Conservation (phyloP, 1,140 invertebrate genomes). For the Zaprionus ghesquierei region DNA sequence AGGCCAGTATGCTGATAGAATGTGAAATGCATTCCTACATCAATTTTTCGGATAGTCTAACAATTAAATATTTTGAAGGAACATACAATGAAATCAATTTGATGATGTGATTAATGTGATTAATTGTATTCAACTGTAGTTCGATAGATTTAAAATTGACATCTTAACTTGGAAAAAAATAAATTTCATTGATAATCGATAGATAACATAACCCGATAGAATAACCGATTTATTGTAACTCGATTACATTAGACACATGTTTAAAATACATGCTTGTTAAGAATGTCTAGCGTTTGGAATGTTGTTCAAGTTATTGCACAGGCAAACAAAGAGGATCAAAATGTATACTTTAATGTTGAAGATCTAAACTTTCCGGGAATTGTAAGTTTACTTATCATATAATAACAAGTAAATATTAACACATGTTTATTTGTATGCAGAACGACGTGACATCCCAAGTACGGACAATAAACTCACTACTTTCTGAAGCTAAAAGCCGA, state of each 20-base stretch:
- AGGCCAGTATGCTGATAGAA: background rate
- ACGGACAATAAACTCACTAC: constrained; percentile 6
- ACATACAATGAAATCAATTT: too few species aligned
- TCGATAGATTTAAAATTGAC: too few species aligned
- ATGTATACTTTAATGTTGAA: constrained; percentile 11
- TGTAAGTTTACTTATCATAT: background rate
- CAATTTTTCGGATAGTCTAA: background rate
- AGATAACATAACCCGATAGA: background rate
- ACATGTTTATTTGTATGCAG: background rate
- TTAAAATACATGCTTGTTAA: constrained; percentile 8
- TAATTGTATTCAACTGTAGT: too few species aligned
- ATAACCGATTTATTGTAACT: background rate
- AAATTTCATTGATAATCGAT: background rate
- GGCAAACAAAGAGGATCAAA: background rate
- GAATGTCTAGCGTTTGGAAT: constrained; percentile 18
- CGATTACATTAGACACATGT: constrained; percentile 11
- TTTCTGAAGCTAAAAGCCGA: constrained; percentile 28
- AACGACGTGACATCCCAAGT: constrained; percentile 6
- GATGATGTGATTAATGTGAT: too few species aligned
- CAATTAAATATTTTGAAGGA: too few species aligned
- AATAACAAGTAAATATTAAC: background rate
- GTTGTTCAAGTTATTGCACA: constrained; percentile 9
- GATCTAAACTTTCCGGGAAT: background rate
- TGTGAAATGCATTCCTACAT: background rate
- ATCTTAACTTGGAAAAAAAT: too few species aligned